phyloP scores from a whole-genome alignment of 2,888 invertebrate genomes.

The Tribolium freemani region DNA sequence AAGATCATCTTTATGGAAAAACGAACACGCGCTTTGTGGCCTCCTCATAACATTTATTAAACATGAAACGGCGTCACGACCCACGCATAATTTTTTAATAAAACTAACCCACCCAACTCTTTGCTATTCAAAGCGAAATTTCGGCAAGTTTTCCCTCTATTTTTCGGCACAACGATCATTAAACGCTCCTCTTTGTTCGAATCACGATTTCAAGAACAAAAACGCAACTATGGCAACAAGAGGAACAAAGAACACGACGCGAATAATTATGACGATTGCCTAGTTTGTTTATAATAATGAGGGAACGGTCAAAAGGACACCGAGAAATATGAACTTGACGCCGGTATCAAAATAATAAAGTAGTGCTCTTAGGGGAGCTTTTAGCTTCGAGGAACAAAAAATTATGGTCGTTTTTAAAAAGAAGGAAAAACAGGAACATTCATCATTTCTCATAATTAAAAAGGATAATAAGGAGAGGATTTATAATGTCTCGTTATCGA shows the following conservation, averaged over 20 bases:
- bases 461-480: not conserved
- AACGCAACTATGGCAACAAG: not conserved
- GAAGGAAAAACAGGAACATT: not conserved
- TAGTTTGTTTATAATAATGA: not conserved
- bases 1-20: constrained; percentile 22
- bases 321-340: not conserved
- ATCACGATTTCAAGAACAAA: not conserved
- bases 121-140: constrained; percentile 15
- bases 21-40: constrained; percentile 14
- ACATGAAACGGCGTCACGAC: constrained; percentile 20
- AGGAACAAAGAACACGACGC: not conserved
- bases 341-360: not conserved
- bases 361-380: not conserved
- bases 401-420: not conserved
- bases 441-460: not conserved
- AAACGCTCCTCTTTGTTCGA: not conserved
- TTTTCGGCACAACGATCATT: not conserved
- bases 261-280: not conserved
- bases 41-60: constrained; percentile 31
- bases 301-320: not conserved
- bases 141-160: not conserved
- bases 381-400: not conserved
- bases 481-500: not conserved
- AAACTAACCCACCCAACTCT: constrained; percentile 11
- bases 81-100: constrained; percentile 38